Conservation (phyloP, 2,797 vertebrate genomes). For the Bucorvus abyssinicus region DNA sequence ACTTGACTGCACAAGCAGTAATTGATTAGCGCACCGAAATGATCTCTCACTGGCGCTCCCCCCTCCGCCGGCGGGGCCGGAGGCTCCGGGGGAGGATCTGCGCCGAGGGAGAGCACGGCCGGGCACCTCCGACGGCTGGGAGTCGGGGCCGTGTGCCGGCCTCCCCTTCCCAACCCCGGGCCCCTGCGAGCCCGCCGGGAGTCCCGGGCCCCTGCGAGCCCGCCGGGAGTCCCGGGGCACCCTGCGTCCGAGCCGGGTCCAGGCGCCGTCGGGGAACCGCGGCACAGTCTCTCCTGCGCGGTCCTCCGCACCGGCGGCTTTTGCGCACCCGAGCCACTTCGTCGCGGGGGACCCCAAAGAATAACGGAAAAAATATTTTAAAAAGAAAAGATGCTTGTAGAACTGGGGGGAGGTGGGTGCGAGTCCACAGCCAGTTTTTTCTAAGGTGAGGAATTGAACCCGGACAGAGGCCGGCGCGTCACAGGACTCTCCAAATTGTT, state of each 20-base stretch:
- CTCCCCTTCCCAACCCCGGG: not conserved
- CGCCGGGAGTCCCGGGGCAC: not conserved
- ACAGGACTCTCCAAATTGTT: not conserved
- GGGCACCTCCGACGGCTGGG: not conserved
- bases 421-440: not conserved
- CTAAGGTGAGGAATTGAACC: not conserved
- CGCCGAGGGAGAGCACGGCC: not conserved
- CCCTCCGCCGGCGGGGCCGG: not conserved
- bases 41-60: conserved; percentile 48
- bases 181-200: not conserved
- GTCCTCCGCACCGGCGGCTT: not conserved
- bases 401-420: not conserved
- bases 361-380: not conserved
- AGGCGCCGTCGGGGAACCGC: not conserved
- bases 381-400: not conserved
- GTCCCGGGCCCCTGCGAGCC: too few relatives aligned
- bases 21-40: conserved; percentile 74
- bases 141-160: not conserved
- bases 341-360: not conserved
- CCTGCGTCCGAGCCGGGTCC: not conserved
- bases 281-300: not conserved
- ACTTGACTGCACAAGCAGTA: conserved; percentile 71
- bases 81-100: not conserved
- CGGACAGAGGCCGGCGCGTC: not conserved
- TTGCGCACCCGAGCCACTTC: not conserved